These are phyloP conservation scores for Platysteira castanea DNA, from an alignment of 2,113 vertebrate species.

Conservation along the genomic window DNA sequence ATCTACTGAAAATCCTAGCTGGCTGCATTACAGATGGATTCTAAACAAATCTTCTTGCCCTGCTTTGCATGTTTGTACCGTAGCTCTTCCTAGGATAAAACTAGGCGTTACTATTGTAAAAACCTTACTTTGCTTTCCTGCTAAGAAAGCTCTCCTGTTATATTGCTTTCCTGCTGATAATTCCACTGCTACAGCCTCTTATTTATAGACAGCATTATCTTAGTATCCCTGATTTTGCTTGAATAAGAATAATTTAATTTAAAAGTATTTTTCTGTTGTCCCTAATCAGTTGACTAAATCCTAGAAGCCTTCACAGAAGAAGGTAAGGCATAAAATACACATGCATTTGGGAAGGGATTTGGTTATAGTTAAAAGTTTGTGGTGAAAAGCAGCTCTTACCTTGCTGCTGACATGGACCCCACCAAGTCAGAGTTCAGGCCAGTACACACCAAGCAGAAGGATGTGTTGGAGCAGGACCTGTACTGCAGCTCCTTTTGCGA, in stretches of 20 bases:
- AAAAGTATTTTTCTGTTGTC: neutral
- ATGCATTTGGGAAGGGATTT: neutral
- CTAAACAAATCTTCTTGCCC: neutral
- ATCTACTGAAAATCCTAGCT: neutral
- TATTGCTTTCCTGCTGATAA: neutral
- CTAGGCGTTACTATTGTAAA: rapidly evolving
- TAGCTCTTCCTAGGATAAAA: neutral
- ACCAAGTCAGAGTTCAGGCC: neutral
- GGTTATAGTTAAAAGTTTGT: neutral
- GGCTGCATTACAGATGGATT: neutral
- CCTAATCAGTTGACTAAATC: neutral
- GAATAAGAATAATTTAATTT: neutral
- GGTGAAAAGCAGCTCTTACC: neutral
- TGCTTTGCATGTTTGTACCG: neutral
- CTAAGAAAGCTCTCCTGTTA: neutral
- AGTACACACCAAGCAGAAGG: neutral
- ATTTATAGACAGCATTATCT: neutral
- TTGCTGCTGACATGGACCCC: neutral
- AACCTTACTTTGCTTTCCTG: neutral
- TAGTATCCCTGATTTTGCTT: neutral
- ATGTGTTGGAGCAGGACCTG: neutral
- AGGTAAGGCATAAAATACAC: neutral
- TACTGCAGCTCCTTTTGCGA: neutral
- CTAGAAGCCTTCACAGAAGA: neutral
- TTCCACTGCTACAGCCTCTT: neutral